A percentile compares a stretch with the other conserved stretches of the same genome.
Conservation (phyloP, 2,888 invertebrate genomes). For the Drosophila peninsularis region DNA sequence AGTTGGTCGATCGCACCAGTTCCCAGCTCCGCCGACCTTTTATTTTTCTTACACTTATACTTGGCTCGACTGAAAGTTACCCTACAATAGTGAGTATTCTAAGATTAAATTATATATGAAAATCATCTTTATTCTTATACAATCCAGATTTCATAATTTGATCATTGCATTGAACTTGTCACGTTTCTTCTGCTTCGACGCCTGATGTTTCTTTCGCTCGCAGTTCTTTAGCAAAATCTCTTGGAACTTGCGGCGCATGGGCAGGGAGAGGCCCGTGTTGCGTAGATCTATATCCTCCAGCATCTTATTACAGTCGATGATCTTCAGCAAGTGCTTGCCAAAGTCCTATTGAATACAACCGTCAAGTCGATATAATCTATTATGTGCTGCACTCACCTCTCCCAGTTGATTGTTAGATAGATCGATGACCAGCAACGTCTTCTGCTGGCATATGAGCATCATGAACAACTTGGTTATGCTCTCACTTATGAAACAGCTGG, state of each 20-base stretch:
- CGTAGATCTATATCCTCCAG: conserved; percentile 79
- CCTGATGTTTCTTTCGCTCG: conserved; percentile 60
- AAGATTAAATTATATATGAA: background rate
- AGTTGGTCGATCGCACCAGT: conserved; percentile 40
- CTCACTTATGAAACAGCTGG: conserved; percentile 79
- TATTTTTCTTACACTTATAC: background rate
- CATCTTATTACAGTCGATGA: conserved; percentile 80
- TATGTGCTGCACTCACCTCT: conserved; percentile 60
- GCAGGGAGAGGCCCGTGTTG: conserved; percentile 80
- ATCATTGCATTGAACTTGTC: conserved; percentile 63
- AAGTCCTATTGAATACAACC: conserved; percentile 62
- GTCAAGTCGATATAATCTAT: background rate
- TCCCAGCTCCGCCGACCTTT: conserved; percentile 13
- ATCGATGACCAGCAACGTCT: conserved; percentile 72
- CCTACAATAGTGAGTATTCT: background rate
- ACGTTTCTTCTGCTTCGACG: conserved; percentile 54
- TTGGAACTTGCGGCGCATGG: conserved; percentile 75
- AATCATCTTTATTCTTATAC: background rate
- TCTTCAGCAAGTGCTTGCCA: conserved; percentile 80
- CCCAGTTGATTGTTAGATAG: conserved; percentile 82
- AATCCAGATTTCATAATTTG: conserved; percentile 23
- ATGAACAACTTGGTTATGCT: conserved; percentile 81
- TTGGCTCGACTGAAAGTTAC: background rate
- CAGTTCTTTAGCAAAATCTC: conserved; percentile 65
- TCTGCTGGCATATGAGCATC: conserved; percentile 80